Evolutionary conservation across 2,888 invertebrate genomes (phyloP).

Genomic region (Ischnus inquisitorius): DNA sequence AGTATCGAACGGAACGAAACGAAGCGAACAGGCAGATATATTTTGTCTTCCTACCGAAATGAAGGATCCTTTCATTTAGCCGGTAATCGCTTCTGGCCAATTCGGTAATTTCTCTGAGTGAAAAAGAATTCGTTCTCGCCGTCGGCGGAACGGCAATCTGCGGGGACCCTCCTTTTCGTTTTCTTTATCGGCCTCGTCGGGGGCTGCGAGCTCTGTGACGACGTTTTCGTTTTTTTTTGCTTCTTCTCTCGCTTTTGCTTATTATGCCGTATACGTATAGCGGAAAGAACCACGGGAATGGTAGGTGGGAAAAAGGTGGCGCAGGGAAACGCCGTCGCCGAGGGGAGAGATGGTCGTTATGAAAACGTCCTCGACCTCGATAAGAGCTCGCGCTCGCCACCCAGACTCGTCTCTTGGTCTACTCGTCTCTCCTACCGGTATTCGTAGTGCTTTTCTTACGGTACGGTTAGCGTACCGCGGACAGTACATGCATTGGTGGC

Average conservation of each 20-base stretch:
- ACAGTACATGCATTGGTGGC: neutral
- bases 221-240: constrained; percentile 56
- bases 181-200: constrained; percentile 34
- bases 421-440: constrained; percentile 20
- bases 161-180: neutral
- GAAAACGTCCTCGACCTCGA: constrained; percentile 67
- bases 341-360: constrained; percentile 52
- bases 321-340: neutral
- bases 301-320: neutral
- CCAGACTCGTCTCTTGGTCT: constrained; percentile 27
- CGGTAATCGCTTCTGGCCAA: constrained; percentile 51
- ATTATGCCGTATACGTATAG: constrained; percentile 41
- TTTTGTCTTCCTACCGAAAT: constrained; percentile 26
- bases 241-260: constrained; percentile 32
- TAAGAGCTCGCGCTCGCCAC: constrained; percentile 45
- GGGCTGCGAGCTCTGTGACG: constrained; percentile 12
- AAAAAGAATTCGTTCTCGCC: neutral
- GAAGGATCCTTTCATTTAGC: constrained; percentile 39
- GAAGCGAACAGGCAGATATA: neutral
- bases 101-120: constrained; percentile 44
- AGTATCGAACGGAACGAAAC: constrained; percentile 26
- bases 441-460: constrained; percentile 34
- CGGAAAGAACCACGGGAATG: neutral
- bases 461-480: constrained; percentile 4
- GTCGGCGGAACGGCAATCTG: constrained; percentile 38